These are phyloP conservation scores for Echiichthys vipera DNA, from an alignment of 2,797 vertebrate species.

Conservation along the genomic window DNA sequence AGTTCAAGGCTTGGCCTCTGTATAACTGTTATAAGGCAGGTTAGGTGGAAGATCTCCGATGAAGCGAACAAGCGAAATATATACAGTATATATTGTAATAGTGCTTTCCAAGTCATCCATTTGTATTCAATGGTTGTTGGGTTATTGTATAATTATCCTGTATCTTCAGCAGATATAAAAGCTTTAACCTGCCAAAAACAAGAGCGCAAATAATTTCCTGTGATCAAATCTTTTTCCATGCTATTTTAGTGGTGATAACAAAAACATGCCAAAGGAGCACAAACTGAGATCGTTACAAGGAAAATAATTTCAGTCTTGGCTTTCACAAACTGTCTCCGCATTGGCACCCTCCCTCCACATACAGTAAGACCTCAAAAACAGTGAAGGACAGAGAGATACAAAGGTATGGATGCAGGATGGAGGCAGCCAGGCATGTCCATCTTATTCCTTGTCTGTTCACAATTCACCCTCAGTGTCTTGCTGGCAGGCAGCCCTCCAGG, in stretches of 20 bases:
- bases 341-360: not conserved
- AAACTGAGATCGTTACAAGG: conserved; percentile 9
- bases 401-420: conserved; percentile 32
- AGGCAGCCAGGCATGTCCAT: conserved; percentile 57
- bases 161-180: conserved; percentile 26
- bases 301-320: conserved; percentile 11
- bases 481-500: conserved; percentile 53
- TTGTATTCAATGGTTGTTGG: conserved; percentile 40
- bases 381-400: conserved; percentile 43
- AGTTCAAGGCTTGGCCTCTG: conserved; percentile 82
- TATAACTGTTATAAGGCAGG: conserved; percentile 66
- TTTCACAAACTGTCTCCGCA: conserved; percentile 20
- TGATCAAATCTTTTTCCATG: not conserved
- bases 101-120: conserved; percentile 23
- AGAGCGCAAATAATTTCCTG: conserved; percentile 9
- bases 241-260: conserved; percentile 6
- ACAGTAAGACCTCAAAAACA: conserved; percentile 50
- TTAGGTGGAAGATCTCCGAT: conserved; percentile 53
- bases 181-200: conserved; percentile 19
- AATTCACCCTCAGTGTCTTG: conserved; percentile 42
- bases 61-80: conserved; percentile 46
- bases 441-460: conserved; percentile 49
- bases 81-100: conserved; percentile 33
- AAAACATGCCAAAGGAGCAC: not conserved
- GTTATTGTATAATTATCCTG: conserved; percentile 41